Evolutionary conservation across 2,888 invertebrate species (phyloP).

Genomic region (Patella pellucida): DNA sequence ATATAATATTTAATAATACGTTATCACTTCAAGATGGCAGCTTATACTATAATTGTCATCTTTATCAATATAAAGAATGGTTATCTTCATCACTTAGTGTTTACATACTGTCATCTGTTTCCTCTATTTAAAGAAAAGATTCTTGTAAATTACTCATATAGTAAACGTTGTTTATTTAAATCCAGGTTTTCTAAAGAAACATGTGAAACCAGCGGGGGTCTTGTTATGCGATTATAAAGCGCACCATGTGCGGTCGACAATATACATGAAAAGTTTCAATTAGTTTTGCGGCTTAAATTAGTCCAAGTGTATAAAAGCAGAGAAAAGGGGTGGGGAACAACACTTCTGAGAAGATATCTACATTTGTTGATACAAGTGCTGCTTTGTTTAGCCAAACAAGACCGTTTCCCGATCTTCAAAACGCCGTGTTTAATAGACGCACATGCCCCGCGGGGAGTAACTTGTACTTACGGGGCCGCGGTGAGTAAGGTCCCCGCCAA

Average conservation of each 20-base stretch:
- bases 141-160: constrained; percentile 9
- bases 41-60: constrained; percentile 7
- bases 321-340: neutral
- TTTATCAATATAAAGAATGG: neutral
- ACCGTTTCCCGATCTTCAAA: constrained; percentile 6
- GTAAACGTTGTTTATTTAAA: constrained; percentile 1
- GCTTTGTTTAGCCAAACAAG: neutral
- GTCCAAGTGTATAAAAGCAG: neutral
- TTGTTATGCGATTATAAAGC: neutral
- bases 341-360: neutral
- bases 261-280: neutral
- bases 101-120: constrained; percentile 2
- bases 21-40: neutral
- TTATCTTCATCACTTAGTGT: neutral
- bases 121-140: neutral
- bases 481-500: neutral
- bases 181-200: neutral
- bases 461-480: neutral
- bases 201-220: neutral
- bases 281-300: neutral
- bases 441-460: neutral
- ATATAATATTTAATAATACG: constrained; percentile 9
- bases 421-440: neutral
- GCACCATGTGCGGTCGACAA: constrained; percentile 2
- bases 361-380: neutral